Conservation (phyloP, 1,140 invertebrate species). For the Drosophila sp. region DNA sequence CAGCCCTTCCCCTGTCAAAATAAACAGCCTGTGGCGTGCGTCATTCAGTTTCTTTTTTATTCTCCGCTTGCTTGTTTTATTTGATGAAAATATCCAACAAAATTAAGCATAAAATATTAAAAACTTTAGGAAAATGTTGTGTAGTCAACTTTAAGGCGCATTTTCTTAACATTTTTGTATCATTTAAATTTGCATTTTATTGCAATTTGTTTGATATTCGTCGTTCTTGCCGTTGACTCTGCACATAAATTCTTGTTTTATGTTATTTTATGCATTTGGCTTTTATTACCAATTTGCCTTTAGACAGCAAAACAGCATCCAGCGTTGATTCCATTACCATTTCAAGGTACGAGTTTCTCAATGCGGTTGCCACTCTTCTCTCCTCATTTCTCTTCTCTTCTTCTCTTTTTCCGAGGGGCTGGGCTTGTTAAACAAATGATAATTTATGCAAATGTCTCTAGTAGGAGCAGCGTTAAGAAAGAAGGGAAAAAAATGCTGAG, state of each 20-base stretch:
- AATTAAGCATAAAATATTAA: conserved; percentile 77
- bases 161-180: conserved; percentile 42
- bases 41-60: conserved; percentile 9
- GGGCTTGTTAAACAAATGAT: conserved; percentile 75
- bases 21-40: conserved; percentile 47
- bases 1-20: conserved; percentile 19
- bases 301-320: conserved; percentile 29
- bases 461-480: conserved; percentile 39
- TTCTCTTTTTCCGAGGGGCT: conserved; percentile 22
- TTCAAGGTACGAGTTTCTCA: conserved; percentile 58
- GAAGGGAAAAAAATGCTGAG: conserved; percentile 63
- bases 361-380: conserved; percentile 9
- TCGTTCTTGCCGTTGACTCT: conserved; percentile 22
- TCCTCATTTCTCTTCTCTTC: conserved; percentile 12
- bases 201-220: conserved; percentile 79
- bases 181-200: conserved; percentile 80
- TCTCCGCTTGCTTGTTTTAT: conserved; percentile 18
- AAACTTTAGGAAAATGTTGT: conserved; percentile 45
- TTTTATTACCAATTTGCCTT: conserved; percentile 72
- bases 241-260: conserved; percentile 78
- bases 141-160: conserved; percentile 60
- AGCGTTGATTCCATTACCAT: conserved; percentile 43
- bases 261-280: conserved; percentile 80
- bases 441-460: conserved; percentile 83
- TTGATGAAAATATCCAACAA: conserved; percentile 52